These are phyloP conservation scores for Ormyrus thymus DNA, from an alignment of 2,888 invertebrate genomes.

Conservation along the genomic window DNA sequence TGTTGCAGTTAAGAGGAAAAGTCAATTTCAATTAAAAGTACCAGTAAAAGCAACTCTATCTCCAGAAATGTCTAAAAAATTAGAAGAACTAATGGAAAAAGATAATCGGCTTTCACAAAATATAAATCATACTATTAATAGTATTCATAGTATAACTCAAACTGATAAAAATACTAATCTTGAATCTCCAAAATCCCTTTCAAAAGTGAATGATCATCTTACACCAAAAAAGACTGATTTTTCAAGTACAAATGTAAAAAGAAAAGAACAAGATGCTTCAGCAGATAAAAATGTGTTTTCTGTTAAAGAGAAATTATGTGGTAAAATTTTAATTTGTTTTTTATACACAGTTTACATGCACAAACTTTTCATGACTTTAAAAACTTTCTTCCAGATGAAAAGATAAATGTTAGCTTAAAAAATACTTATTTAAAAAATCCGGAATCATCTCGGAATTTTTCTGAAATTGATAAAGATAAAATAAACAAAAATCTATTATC, in stretches of 20 bases:
- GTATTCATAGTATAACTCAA: background rate
- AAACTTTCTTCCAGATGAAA: background rate
- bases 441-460: background rate
- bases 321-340: background rate
- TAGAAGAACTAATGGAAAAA: conserved; percentile 65
- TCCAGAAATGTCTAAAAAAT: conserved; percentile 62
- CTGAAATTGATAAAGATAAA: conserved; percentile 7
- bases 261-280: background rate
- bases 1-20: conserved; percentile 57
- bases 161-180: background rate
- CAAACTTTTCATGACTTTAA: background rate
- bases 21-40: conserved; percentile 67
- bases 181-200: background rate
- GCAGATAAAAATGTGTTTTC: background rate
- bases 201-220: background rate
- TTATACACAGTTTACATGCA: background rate
- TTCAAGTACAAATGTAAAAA: background rate
- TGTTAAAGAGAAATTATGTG: background rate
- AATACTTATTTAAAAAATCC: background rate
- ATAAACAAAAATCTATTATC: background rate
- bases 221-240: background rate
- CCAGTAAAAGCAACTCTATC: conserved; percentile 67
- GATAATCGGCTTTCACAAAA: conserved; percentile 18
- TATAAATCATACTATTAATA: background rate
- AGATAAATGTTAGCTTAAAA: background rate